A percentile compares a stretch with the other conserved stretches of the same genome.
phyloP scores from a whole-genome alignment of 64 coral and sea anemone species.

The Dendronephthya gigantea region DNA sequence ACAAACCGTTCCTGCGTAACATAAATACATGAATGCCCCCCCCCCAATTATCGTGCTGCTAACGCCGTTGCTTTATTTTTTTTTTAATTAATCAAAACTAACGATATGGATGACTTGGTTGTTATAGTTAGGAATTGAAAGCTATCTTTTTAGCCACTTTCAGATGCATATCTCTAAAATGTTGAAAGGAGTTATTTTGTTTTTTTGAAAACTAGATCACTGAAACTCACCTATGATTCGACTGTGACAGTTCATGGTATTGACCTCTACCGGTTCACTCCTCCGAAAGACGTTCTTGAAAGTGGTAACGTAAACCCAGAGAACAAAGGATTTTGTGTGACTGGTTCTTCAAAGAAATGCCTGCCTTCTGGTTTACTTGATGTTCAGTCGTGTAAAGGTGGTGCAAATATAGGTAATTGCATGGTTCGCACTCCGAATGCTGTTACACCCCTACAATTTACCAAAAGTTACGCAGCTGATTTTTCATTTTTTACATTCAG shows the following conservation, averaged over 20 bases:
- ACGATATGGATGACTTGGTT: no score
- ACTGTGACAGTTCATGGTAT: slow-evolving; percentile 28
- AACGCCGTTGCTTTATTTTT: no score
- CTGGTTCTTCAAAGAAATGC: background rate
- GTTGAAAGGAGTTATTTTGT: background rate
- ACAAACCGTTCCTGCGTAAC: no score
- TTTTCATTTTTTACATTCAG: background rate
- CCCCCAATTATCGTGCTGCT: no score
- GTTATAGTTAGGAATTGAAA: no score
- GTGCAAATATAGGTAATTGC: background rate
- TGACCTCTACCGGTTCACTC: slow-evolving; percentile 32
- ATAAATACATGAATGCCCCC: no score
- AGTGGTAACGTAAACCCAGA: slow-evolving; percentile 1
- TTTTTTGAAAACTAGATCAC: slow-evolving; percentile 3
- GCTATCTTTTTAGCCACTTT: no score
- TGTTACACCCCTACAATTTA: no score
- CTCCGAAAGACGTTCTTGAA: slow-evolving; percentile 19
- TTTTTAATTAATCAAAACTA: no score
- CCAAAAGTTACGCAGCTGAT: no score
- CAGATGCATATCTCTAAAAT: background rate
- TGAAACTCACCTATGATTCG: slow-evolving; percentile 24
- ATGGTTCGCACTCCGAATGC: no score
- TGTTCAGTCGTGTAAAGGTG: slow-evolving; percentile 24
- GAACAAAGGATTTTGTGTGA: slow-evolving; percentile 55
- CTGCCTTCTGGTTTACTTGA: slow-evolving; percentile 38